Base-by-base conservation (phyloP, 1,140 invertebrate species). In the Calycopis cecrops region DNA sequence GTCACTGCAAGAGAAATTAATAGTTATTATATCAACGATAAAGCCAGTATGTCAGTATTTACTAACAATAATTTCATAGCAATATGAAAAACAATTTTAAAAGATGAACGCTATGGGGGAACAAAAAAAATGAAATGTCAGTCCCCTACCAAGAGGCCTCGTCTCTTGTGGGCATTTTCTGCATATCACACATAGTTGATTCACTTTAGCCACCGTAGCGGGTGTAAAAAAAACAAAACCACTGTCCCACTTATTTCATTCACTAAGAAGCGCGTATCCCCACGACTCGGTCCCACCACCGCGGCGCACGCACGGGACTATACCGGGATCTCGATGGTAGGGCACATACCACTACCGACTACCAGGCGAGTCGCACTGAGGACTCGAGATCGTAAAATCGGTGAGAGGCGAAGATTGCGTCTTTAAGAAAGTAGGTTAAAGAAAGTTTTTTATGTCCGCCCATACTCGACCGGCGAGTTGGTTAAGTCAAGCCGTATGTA, bases 381-480 rank as follows among this genome's bases (percentile, higher is more conserved):
- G 68, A 65, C 71, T 68, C 74, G 74, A 71, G 54, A 56, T 51
- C 17, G 21, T 21, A 16, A 48, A 48, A 65, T 57, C 60, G 63
- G 78, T 76, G 78, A 82, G 78, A 81, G 76, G 79, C 78, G 70
- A 76, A 74, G 73, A 70, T 79, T 71, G 74, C 67, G 60, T 61
- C 70, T 76, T 68, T 68, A 81, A 76, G 83, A 86, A 86, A 86
- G 78, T 86, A 69, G 83, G 81, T 82, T 86, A 86, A 86, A 86
- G 83, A 86, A 86, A 86, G 83, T 86, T 86, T 82, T 79, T 85
- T 79, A 70, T 75, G 70, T 73, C 63, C 67, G 67, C 71, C 61
- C 65, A 75, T 72, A 78, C 68, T 81, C 65, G 65, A 79, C 75
- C 55, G 66, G 71, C 72, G 57, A 75, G 75, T 76, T 74, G 60